phyloP scores from a whole-genome alignment of 2,113 vertebrate genomes.

The Manacus vitellinus region DNA sequence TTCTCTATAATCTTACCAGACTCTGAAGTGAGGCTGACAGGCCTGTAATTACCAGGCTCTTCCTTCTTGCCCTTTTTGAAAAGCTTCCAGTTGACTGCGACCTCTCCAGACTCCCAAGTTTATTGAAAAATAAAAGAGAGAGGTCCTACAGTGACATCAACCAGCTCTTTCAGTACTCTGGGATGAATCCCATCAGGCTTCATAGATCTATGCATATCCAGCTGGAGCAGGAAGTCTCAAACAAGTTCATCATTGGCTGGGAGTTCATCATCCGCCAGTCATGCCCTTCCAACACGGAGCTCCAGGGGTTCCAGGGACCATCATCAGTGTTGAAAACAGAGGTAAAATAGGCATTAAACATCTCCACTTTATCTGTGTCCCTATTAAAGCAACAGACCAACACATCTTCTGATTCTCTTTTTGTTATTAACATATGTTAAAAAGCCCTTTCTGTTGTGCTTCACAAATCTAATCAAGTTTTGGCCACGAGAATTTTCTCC shows the following conservation, averaged over 20 bases:
- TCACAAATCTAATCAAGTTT: neutral
- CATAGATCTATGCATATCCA: neutral
- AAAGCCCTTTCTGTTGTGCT: neutral
- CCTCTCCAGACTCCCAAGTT: neutral
- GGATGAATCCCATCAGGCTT: neutral
- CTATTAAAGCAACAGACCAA: neutral
- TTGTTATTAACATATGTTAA: neutral
- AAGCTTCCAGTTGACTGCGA: neutral
- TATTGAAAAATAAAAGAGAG: neutral
- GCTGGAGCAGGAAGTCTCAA: neutral
- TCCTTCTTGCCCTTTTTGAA: neutral
- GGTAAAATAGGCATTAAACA: rapidly evolving
- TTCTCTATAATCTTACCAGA: neutral
- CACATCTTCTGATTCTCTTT: neutral
- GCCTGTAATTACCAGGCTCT: neutral
- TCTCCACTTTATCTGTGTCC: neutral
- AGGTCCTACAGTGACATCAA: neutral
- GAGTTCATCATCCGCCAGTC: neutral
- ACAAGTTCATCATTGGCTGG: neutral
- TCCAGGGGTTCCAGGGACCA: neutral
- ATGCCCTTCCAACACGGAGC: neutral
- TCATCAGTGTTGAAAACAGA: neutral
- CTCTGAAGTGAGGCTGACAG: neutral
- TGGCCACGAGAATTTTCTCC: neutral
- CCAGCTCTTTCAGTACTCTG: neutral